phyloP scores from a whole-genome alignment of 2,113 vertebrate genomes.

The Struthidea cinerea region DNA sequence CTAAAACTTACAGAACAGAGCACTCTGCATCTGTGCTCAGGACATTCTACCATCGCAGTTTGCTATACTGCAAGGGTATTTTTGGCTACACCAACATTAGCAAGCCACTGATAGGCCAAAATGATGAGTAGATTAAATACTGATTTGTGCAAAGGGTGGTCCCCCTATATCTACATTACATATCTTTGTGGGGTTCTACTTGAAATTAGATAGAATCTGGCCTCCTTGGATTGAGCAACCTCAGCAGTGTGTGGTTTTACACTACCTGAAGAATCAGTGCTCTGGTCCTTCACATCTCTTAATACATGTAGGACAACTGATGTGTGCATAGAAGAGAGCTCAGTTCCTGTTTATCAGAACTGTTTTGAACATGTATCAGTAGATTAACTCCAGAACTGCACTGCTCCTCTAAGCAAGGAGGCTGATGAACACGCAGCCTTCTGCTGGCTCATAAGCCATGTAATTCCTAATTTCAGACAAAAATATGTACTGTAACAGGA shows the following conservation, averaged over 20 bases:
- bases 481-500: background rate
- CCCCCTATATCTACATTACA: rapidly evolving
- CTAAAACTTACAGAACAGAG: background rate
- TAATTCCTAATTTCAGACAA: background rate
- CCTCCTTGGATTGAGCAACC: background rate
- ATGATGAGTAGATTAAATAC: background rate
- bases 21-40: background rate
- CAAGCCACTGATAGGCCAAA: background rate
- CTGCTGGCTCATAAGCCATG: background rate
- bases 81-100: background rate
- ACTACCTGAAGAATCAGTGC: background rate
- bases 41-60: background rate
- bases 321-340: rapidly evolving
- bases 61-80: background rate
- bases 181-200: background rate
- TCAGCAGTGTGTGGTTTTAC: background rate
- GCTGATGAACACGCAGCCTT: background rate
- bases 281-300: background rate
- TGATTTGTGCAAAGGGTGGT: background rate
- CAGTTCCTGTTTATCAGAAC: background rate
- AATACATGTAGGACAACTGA: rapidly evolving
- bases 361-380: background rate
- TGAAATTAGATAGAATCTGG: background rate
- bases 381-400: background rate
- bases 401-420: background rate